phyloP scores from a whole-genome alignment of 2,113 vertebrate species.

The Prolemur simus region DNA sequence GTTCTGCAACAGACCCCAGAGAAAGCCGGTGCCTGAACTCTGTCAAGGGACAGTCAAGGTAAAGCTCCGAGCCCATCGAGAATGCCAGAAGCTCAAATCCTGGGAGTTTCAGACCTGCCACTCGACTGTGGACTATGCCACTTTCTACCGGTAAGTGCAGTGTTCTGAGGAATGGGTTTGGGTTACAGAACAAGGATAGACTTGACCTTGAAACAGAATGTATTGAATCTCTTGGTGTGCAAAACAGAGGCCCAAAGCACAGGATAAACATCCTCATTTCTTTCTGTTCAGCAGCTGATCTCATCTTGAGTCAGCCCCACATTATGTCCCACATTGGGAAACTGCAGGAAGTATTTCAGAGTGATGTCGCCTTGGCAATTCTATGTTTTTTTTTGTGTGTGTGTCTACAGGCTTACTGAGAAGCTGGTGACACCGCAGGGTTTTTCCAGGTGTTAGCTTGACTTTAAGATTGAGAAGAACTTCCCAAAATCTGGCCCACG shows the following conservation, averaged over 20 bases:
- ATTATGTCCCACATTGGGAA: neutral
- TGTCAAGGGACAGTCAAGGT: constrained; percentile 94
- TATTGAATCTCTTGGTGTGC: neutral
- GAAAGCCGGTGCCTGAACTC: constrained; percentile 88
- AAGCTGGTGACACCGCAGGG: neutral
- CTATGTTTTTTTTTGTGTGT: neutral
- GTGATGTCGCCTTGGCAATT: neutral
- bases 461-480: neutral
- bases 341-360: neutral
- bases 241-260: neutral
- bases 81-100: constrained; percentile 96
- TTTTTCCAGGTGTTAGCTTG: neutral
- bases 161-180: neutral
- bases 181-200: neutral
- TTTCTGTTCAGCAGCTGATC: neutral
- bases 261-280: neutral
- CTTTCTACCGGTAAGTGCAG: constrained; percentile 92
- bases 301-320: neutral
- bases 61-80: constrained; percentile 94
- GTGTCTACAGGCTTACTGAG: neutral
- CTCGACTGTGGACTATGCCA: constrained; percentile 91
- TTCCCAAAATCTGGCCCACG: neutral
- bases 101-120: constrained; percentile 98
- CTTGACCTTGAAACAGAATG: neutral
- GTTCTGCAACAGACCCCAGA: constrained; percentile 89